Base-by-base conservation (phyloP, 2,888 invertebrate genomes). In the Clunio marinus region DNA sequence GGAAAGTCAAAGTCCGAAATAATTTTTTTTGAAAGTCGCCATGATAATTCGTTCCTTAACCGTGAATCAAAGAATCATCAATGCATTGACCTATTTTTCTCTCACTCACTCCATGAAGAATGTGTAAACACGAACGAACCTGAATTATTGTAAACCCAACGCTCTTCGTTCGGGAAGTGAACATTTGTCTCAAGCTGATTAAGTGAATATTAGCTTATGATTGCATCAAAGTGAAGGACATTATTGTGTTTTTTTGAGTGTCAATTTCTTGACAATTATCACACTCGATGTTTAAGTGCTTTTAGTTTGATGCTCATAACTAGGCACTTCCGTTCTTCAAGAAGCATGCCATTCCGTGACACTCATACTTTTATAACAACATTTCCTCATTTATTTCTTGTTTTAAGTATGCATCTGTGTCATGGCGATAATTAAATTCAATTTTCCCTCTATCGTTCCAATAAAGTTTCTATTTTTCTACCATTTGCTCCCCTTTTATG, bases 41-140 rank as follows among this genome's bases (percentile, higher is more conserved):
- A 32, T 13, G 35, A n/a, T n/a, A 32, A 32, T 32, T 32, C 35
- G 35, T 13, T 13, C 5, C 13, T 32, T 32, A 32, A 32, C 13
- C 13, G 35, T 32, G 13, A 32, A 32, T 32, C 35, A 32, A 13
- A 32, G 13, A 32, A 32, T 32, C 32, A 32, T 8, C 32, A 32
- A 32, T 32, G 32, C 32, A n/a, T 41, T 41, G 41, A 41, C 41
- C 41, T 41, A 41, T 41, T 41, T 41, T 41, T 15, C n/a, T 41
- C 41, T 41, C 41, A 4, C 35, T 32, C 35, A 32, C 35, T n/a
- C n/a, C n/a, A n/a, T n/a, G 32, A 32, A 32, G 32, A 32, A 32
- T 7, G 32, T 13, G 41, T 41, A 41, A 41, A 41, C 41, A 41
- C 41, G 41, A 41, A 15, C 13, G 41, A 32, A 32, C 32, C 32